Percentiles rank a stretch among this genome's conserved stretches.
These are phyloP conservation scores for Tupaia chinensis DNA, from an alignment of 2,113 vertebrate species.

Conservation along the genomic window DNA sequence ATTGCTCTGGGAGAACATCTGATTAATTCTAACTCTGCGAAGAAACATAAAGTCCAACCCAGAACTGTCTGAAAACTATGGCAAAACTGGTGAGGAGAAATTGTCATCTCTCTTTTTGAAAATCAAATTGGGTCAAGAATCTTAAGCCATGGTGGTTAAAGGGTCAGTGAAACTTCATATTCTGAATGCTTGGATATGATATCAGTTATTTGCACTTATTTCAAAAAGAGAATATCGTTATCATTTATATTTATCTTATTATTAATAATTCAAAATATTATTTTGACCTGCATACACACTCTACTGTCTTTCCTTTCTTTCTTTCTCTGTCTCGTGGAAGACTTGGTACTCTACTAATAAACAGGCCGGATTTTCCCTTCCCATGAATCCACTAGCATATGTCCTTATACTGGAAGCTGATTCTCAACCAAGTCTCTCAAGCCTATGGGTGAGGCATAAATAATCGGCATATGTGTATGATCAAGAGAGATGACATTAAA, in stretches of 20 bases:
- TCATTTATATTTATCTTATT: too few relatives aligned
- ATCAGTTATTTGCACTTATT: background rate
- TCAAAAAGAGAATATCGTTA: background rate
- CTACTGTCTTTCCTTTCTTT: background rate
- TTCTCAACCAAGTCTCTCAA: background rate
- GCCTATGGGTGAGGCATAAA: background rate
- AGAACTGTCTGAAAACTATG: background rate
- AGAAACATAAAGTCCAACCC: background rate
- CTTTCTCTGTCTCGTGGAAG: background rate
- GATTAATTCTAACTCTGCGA: slow-evolving; percentile 18
- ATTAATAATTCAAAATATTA: background rate
- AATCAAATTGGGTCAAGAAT: background rate
- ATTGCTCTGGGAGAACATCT: background rate
- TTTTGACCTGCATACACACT: too few relatives aligned
- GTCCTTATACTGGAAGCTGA: background rate
- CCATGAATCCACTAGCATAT: background rate
- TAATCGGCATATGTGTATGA: background rate
- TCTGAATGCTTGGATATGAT: background rate
- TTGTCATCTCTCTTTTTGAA: background rate
- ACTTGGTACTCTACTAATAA: background rate
- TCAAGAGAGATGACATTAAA: background rate
- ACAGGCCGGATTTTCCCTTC: background rate
- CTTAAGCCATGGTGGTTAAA: background rate
- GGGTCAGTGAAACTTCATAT: background rate
- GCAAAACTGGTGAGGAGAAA: background rate